Evolutionary conservation across 2,113 vertebrate genomes (phyloP).

Genomic region (Symphodus melops): DNA sequence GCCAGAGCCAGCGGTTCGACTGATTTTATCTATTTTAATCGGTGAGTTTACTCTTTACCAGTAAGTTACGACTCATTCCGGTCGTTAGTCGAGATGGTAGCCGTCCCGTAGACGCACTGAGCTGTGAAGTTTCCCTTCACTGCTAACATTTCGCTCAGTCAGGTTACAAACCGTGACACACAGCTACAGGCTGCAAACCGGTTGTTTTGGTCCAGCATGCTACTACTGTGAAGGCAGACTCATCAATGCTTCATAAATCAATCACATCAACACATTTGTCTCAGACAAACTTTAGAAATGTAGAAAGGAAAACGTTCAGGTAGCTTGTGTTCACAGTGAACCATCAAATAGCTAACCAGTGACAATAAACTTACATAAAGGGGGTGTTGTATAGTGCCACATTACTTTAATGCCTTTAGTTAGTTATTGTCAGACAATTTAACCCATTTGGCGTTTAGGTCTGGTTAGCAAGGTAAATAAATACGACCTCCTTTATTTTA

Average conservation of each 20-base stretch:
- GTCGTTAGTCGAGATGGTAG: not conserved
- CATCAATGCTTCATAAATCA: not conserved
- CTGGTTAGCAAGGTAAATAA: not conserved
- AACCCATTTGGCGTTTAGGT: too few relatives aligned
- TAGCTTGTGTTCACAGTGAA: not conserved
- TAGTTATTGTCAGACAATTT: too few relatives aligned
- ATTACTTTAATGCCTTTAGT: not conserved
- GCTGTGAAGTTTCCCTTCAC: constrained; percentile 21
- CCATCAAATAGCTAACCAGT: not conserved
- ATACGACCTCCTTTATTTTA: not conserved
- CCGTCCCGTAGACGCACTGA: not conserved
- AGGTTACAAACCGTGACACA: constrained; percentile 3
- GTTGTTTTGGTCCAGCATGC: not conserved
- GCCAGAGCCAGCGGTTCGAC: constrained; percentile 91
- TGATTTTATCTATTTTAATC: constrained; percentile 91
- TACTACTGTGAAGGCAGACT: not conserved
- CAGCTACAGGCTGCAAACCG: constrained; percentile 3
- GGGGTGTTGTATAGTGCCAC: not conserved
- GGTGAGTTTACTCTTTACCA: constrained; percentile 82
- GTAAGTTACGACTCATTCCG: not conserved
- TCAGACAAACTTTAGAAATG: not conserved
- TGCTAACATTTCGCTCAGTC: constrained; percentile 45
- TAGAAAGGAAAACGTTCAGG: not conserved
- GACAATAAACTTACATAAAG: not conserved
- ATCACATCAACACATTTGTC: not conserved